Percentiles rank a stretch among this genome's conserved stretches.
Conservation (phyloP, 2,888 invertebrate genomes). For the Lepidochrysops patricia region DNA sequence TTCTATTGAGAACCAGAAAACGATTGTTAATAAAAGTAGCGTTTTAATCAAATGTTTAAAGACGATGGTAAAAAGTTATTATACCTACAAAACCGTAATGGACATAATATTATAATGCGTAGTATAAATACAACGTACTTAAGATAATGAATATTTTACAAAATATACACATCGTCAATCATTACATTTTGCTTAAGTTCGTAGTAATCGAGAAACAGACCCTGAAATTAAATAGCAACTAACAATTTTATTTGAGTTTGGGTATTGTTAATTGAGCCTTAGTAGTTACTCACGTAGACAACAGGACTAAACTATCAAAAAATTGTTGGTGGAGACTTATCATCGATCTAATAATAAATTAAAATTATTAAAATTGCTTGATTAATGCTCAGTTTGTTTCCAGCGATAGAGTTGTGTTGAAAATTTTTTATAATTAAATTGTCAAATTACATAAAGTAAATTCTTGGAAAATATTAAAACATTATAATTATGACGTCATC, state of each 20-base stretch:
- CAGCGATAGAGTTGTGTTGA: too few relatives aligned
- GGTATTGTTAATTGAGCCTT: too few relatives aligned
- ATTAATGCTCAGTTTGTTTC: too few relatives aligned
- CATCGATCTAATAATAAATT: too few relatives aligned
- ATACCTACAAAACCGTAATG: conserved; percentile 10
- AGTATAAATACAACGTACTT: conserved; percentile 50
- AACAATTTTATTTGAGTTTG: too few relatives aligned
- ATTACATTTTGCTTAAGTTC: conserved; percentile 22
- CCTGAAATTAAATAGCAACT: background rate
- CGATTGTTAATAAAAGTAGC: background rate
- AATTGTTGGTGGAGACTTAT: too few relatives aligned
- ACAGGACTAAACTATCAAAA: too few relatives aligned
- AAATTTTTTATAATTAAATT: too few relatives aligned
- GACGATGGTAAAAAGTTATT: background rate
- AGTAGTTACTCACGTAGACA: too few relatives aligned
- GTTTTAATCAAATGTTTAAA: background rate
- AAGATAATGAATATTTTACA: conserved; percentile 51
- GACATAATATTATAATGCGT: conserved; percentile 22
- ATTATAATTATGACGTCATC: background rate
- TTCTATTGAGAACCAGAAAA: background rate
- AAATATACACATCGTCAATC: conserved; percentile 49
- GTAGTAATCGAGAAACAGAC: background rate
- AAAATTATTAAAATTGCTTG: too few relatives aligned
- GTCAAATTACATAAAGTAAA: too few relatives aligned
- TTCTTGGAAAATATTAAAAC: too few relatives aligned